These are phyloP conservation scores for Drosophila pruinosa DNA, from an alignment of 1,140 invertebrate species.

Conservation along the genomic window DNA sequence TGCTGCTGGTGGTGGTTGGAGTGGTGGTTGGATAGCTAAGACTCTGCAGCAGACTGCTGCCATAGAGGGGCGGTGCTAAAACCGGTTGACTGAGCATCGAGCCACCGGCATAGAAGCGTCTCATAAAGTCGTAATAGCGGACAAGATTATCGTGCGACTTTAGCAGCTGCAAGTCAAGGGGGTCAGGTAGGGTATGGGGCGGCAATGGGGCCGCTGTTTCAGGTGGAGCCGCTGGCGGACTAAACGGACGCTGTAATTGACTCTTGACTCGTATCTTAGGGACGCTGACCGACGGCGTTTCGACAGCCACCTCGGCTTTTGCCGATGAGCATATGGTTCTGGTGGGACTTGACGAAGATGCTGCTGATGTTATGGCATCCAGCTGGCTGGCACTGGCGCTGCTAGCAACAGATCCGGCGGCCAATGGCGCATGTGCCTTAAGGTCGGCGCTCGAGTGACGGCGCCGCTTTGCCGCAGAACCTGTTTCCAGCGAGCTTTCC, in stretches of 20 bases:
- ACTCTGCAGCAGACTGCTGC: constrained; percentile 69
- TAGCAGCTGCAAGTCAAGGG: constrained; percentile 60
- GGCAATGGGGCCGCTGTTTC: background rate
- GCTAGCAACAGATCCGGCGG: constrained; percentile 17
- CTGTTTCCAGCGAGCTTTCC: constrained; percentile 76
- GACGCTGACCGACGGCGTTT: constrained; percentile 43
- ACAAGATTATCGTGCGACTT: constrained; percentile 77
- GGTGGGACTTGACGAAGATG: background rate
- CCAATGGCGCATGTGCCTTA: constrained; percentile 35
- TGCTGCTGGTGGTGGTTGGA: constrained; percentile 4
- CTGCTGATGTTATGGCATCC: constrained; percentile 25
- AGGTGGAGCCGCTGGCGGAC: constrained; percentile 40
- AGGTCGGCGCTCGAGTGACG: constrained; percentile 70
- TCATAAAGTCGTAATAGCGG: constrained; percentile 78
- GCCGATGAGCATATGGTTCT: constrained; percentile 7
- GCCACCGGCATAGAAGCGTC: constrained; percentile 70
- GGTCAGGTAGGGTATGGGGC: background rate
- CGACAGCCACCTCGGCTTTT: constrained; percentile 16
- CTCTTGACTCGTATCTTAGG: constrained; percentile 75
- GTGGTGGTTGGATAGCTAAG: constrained; percentile 64
- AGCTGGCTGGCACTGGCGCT: constrained; percentile 44
- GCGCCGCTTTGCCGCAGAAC: constrained; percentile 64
- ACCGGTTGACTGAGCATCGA: constrained; percentile 62
- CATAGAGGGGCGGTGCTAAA: constrained; percentile 70
- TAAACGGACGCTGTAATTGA: constrained; percentile 70